Evolutionary conservation across 1,140 invertebrate species (phyloP).

Genomic region (Periplaneta americana): DNA sequence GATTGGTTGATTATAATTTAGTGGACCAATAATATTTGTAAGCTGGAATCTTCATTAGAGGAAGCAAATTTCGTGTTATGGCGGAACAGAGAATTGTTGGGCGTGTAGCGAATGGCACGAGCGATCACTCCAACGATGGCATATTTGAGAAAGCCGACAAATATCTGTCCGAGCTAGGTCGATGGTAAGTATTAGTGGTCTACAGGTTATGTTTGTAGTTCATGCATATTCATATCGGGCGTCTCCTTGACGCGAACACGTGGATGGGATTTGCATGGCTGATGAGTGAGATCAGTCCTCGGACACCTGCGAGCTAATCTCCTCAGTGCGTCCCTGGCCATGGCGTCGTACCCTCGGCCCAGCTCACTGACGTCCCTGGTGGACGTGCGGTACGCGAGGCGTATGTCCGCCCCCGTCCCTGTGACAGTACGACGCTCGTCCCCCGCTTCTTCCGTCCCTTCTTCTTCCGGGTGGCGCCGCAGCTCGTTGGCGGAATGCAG

Average conservation of each 20-base stretch:
- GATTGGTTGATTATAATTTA: not conserved
- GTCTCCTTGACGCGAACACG: not conserved
- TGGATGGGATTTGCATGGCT: not conserved
- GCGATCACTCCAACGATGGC: conserved; percentile 28
- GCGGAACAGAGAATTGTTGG: not conserved
- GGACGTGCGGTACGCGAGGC: not conserved
- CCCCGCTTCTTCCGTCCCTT: not conserved
- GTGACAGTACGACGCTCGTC: not conserved
- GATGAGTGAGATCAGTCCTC: not conserved
- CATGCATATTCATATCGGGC: not conserved
- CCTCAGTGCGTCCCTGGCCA: not conserved
- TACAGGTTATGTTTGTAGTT: not conserved
- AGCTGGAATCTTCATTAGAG: not conserved
- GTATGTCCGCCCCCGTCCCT: not conserved
- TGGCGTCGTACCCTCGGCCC: not conserved
- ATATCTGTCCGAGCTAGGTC: conserved; percentile 57
- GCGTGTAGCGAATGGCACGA: not conserved
- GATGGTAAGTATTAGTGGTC: conserved; percentile 46
- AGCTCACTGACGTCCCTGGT: conserved; percentile 17
- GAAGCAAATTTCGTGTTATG: not conserved
- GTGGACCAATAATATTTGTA: not conserved
- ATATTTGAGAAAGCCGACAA: conserved; percentile 59
- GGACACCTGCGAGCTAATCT: not conserved
- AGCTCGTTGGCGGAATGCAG: no score
- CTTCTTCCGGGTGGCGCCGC: no score